A percentile compares a stretch with the other conserved stretches of the same genome.
Conservation (phyloP, 37 sponge, comb jelly and placozoan genomes). For the Agelas oroides region DNA sequence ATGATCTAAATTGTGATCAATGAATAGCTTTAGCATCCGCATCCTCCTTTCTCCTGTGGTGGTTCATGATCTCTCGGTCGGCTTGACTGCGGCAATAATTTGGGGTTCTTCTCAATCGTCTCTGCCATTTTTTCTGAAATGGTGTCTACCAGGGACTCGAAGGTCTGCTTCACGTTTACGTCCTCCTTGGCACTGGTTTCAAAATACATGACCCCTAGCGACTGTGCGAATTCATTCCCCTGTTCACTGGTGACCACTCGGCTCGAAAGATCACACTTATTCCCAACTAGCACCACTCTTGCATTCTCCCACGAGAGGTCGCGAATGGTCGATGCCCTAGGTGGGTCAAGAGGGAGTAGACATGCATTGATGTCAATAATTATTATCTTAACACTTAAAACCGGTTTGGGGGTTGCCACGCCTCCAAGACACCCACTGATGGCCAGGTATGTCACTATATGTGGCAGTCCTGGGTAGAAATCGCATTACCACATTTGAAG, state of each 20-base stretch:
- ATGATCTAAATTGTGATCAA: too few relatives aligned
- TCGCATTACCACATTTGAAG: too few relatives aligned
- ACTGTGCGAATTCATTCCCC: constrained; percentile 70
- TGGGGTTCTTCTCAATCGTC: constrained; percentile 82
- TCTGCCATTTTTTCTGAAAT: constrained; percentile 92
- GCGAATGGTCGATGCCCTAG: constrained; percentile 81
- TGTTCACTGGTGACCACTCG: constrained; percentile 69
- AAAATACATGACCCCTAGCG: constrained; percentile 76
- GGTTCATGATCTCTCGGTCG: background rate
- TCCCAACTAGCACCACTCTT: constrained; percentile 79
- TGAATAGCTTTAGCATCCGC: too few relatives aligned
- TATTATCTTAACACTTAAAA: too few relatives aligned
- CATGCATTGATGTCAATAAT: too few relatives aligned
- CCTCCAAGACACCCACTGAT: too few relatives aligned
- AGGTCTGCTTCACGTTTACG: constrained; percentile 61
- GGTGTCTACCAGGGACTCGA: constrained; percentile 75
- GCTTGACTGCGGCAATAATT: constrained; percentile 50
- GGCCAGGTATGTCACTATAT: too few relatives aligned
- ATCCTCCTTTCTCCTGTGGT: too few relatives aligned
- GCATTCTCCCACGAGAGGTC: constrained; percentile 88
- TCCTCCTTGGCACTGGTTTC: constrained; percentile 95
- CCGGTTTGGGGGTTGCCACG: too few relatives aligned
- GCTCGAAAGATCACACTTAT: constrained; percentile 84
- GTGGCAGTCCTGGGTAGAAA: too few relatives aligned
- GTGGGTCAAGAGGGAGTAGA: background rate